phyloP scores from a whole-genome alignment of 1,140 invertebrate species.

The Palaemon carinicauda region DNA sequence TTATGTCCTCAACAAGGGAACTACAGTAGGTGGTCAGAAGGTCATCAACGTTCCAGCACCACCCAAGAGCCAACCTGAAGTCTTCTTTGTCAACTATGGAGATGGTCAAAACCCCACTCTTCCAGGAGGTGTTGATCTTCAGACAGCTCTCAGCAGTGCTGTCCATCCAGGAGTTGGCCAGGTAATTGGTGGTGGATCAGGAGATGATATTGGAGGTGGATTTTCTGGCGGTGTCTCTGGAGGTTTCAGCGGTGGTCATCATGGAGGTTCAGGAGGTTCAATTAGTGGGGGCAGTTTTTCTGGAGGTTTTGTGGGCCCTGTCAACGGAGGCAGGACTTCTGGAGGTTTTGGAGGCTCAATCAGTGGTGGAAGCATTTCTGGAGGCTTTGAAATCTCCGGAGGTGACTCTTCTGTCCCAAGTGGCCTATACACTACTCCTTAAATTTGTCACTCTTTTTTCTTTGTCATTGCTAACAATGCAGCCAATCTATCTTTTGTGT shows the following conservation, averaged over 20 bases:
- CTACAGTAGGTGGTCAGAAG: constrained; percentile 25
- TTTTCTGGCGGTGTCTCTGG: neutral
- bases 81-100: constrained; percentile 51
- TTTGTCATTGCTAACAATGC: too few species aligned
- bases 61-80: constrained; percentile 29
- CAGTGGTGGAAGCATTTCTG: neutral
- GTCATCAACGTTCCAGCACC: constrained; percentile 50
- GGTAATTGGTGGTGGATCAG: neutral
- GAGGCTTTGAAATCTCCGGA: neutral
- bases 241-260: too few species aligned
- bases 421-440: neutral
- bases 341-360: neutral
- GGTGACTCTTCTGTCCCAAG: neutral
- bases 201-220: neutral
- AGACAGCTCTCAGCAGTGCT: constrained; percentile 42
- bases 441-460: too few species aligned
- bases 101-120: constrained; percentile 50
- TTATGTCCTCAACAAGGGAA: constrained; percentile 55
- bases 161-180: neutral
- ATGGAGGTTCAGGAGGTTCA: neutral
- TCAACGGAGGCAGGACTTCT: neutral
- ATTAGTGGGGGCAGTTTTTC: neutral
- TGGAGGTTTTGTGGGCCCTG: too few species aligned
- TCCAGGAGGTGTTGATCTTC: constrained; percentile 43
- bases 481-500: too few species aligned